These are phyloP conservation scores for Drosophila tanythrix DNA, from an alignment of 2,888 invertebrate genomes.

Conservation along the genomic window DNA sequence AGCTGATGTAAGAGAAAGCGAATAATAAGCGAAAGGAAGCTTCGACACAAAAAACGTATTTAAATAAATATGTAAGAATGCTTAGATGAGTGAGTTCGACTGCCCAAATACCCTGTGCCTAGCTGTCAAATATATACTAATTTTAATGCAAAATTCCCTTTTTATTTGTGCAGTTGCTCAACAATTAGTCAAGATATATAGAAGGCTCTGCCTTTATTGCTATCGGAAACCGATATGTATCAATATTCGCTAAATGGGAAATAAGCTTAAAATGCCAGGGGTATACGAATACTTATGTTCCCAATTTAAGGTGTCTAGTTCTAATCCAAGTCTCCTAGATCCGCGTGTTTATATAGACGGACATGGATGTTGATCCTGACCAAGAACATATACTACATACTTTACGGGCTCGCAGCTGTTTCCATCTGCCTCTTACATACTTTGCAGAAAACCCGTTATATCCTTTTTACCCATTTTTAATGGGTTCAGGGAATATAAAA, in stretches of 20 bases:
- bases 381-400: neutral
- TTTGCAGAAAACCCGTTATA: neutral
- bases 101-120: neutral
- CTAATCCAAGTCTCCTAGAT: neutral
- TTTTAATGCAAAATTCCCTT: neutral
- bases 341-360: neutral
- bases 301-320: neutral
- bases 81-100: neutral
- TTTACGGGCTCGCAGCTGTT: neutral
- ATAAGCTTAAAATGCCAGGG: no score
- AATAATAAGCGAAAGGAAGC: slow-evolving; percentile 5
- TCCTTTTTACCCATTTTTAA: neutral
- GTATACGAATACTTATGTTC: neutral
- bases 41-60: neutral
- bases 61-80: neutral
- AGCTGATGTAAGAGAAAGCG: neutral
- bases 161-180: neutral
- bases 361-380: neutral
- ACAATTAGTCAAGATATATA: neutral
- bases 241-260: neutral
- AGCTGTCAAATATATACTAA: neutral
- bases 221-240: neutral
- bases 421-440: neutral
- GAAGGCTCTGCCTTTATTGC: neutral
- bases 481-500: neutral